Percentiles rank a stretch among this genome's conserved stretches.
Conservation (phyloP, 2,888 invertebrate genomes). For the Hypena proboscidalis region DNA sequence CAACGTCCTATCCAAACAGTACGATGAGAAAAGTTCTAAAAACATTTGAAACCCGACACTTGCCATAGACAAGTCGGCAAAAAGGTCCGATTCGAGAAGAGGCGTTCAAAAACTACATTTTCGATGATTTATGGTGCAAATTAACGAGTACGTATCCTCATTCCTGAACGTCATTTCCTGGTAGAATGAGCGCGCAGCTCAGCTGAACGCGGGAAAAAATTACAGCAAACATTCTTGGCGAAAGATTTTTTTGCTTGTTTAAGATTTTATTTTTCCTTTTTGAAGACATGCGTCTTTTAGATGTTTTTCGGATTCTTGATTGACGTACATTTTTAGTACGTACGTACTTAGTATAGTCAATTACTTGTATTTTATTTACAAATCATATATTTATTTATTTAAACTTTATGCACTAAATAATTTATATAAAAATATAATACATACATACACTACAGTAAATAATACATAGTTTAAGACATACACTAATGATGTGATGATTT, state of each 20-base stretch:
- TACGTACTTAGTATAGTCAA: too few species aligned
- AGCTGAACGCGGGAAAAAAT: constrained; percentile 70
- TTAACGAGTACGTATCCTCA: constrained; percentile 85
- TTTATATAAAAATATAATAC: too few species aligned
- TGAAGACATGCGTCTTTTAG: constrained; percentile 2
- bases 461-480: too few species aligned
- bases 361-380: too few species aligned
- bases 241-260: constrained; percentile 44
- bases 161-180: constrained; percentile 83
- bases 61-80: constrained; percentile 61
- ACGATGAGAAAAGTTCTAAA: constrained; percentile 48
- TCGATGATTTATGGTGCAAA: constrained; percentile 85
- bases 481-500: too few species aligned
- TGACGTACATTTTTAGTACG: too few species aligned
- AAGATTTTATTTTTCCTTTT: constrained; percentile 16
- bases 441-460: too few species aligned
- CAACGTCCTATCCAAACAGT: constrained; percentile 40
- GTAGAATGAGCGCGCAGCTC: constrained; percentile 74
- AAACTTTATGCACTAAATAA: too few species aligned
- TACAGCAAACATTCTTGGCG: constrained; percentile 58
- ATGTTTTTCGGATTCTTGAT: constrained; percentile 10
- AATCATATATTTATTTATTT: too few species aligned
- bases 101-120: constrained; percentile 74
- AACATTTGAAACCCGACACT: constrained; percentile 67
- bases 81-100: constrained; percentile 65